A percentile compares a stretch with the other conserved stretches of the same genome.
phyloP scores from a whole-genome alignment of 2,113 vertebrate species.

The Platanista minor region DNA sequence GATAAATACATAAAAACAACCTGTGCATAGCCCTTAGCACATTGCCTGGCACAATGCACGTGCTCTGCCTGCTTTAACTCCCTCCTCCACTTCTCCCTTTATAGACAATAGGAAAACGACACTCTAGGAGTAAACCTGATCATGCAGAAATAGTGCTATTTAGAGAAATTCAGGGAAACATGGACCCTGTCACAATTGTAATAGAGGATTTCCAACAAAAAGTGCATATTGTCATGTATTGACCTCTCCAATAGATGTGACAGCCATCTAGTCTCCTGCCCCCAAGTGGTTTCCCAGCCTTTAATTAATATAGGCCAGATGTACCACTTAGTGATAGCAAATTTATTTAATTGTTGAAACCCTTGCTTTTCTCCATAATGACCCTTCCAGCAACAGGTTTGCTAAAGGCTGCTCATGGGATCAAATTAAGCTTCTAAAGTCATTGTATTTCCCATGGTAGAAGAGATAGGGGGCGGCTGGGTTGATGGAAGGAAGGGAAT shows the following conservation, averaged over 20 bases:
- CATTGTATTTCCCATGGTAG: neutral
- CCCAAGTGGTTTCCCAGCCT: neutral
- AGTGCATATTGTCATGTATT: neutral
- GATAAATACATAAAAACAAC: neutral
- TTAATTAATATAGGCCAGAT: constrained; percentile 38
- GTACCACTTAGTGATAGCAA: neutral
- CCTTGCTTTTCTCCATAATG: neutral
- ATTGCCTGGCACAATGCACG: neutral
- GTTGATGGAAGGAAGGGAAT: neutral
- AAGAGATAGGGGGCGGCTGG: neutral
- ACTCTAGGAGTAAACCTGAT: neutral
- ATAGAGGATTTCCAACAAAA: neutral
- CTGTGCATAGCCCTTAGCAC: neutral
- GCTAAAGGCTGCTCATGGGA: neutral
- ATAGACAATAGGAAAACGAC: neutral
- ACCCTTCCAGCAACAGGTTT: neutral
- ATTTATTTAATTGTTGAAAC: constrained; percentile 42
- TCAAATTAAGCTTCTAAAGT: constrained; percentile 13
- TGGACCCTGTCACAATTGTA: neutral
- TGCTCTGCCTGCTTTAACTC: neutral
- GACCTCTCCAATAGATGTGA: neutral
- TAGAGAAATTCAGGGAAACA: neutral
- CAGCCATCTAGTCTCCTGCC: neutral
- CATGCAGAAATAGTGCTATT: neutral
- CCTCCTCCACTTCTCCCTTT: neutral